These are phyloP conservation scores for Saguinus midas DNA, from an alignment of 2,113 vertebrate genomes.

Conservation along the genomic window DNA sequence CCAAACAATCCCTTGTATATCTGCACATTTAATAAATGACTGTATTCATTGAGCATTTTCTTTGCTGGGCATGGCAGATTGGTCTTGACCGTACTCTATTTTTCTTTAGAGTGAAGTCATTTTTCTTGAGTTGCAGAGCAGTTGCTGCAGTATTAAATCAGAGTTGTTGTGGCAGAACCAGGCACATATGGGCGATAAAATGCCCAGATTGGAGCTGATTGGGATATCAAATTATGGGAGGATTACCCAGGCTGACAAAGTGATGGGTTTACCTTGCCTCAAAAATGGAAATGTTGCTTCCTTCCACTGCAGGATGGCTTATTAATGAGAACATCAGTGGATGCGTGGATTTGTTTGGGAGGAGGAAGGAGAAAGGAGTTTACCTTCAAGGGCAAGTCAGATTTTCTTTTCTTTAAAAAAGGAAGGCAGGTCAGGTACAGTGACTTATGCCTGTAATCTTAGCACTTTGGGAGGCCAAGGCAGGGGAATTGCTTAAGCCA, in stretches of 20 bases:
- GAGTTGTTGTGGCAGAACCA: not conserved
- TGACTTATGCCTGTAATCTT: no score
- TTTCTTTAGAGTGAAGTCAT: conserved; percentile 9
- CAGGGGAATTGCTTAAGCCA: no score
- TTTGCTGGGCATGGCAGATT: conserved; percentile 29
- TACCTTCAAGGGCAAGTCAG: conserved; percentile 60
- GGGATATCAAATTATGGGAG: conserved; percentile 23
- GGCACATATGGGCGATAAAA: conserved; percentile 47
- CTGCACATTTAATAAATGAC: not conserved
- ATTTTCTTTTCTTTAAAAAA: not conserved
- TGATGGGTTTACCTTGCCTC: not conserved
- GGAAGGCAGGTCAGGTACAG: conserved; percentile 32
- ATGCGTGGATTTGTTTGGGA: not conserved
- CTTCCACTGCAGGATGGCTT: not conserved
- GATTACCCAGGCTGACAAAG: not conserved
- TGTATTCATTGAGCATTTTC: not conserved
- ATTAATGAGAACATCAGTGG: not conserved
- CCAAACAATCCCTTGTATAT: not conserved
- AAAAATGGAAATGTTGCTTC: not conserved
- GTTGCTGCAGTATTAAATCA: not conserved
- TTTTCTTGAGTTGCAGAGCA: conserved; percentile 22
- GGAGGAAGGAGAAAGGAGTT: not conserved
- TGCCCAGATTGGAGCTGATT: conserved; percentile 35
- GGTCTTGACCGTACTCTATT: not conserved
- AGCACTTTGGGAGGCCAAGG: no score